Percentiles rank a stretch among this genome's conserved stretches.
Evolutionary conservation across 1,140 invertebrate species (phyloP).

Genomic region (Maconellicoccus hirsutus): DNA sequence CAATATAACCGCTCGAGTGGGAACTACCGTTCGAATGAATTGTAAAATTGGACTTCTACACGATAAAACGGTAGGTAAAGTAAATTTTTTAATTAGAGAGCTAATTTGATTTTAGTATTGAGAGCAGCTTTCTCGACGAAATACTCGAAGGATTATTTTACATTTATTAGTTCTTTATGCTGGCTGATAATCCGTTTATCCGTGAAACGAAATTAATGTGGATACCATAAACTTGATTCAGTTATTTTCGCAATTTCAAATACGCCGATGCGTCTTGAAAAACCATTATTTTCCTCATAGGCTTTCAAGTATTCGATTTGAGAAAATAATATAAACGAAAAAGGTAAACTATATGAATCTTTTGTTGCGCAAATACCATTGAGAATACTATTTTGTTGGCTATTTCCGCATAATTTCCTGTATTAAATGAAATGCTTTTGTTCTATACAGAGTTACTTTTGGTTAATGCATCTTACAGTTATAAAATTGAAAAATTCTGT

Average conservation of each 20-base stretch:
- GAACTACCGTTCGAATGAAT: conserved; percentile 32
- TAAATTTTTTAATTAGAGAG: neutral
- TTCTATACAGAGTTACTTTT: neutral
- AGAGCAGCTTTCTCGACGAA: neutral
- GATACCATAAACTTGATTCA: too few species aligned
- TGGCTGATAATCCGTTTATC: too few species aligned
- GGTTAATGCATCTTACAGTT: neutral
- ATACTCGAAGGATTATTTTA: neutral
- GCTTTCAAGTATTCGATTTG: too few species aligned
- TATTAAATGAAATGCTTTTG: neutral
- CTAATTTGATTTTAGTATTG: conserved; percentile 1
- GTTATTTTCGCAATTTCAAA: too few species aligned
- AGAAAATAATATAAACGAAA: neutral
- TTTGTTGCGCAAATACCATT: neutral
- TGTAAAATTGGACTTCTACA: conserved; percentile 34
- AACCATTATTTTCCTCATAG: too few species aligned
- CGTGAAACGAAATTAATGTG: too few species aligned
- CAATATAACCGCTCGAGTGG: conserved; percentile 32
- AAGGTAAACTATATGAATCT: neutral
- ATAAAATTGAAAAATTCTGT: neutral
- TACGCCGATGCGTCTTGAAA: too few species aligned
- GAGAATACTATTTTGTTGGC: neutral
- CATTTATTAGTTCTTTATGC: too few species aligned
- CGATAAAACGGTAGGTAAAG: conserved; percentile 32
- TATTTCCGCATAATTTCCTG: conserved; percentile 15